These are phyloP conservation scores for Hydropotes inermis DNA, from an alignment of 2,113 vertebrate genomes.

Conservation along the genomic window DNA sequence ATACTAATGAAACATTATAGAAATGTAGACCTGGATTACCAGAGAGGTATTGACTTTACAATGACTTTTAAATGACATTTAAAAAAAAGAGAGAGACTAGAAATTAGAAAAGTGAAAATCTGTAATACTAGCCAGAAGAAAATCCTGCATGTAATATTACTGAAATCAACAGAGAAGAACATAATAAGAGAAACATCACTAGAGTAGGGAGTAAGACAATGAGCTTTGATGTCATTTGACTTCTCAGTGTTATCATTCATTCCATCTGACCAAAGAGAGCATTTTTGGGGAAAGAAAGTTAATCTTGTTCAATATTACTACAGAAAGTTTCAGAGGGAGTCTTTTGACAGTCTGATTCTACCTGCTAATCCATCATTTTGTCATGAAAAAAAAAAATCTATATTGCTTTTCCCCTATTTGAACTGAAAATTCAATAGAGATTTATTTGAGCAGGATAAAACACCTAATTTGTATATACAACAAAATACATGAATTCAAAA, in stretches of 20 bases:
- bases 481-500: neutral
- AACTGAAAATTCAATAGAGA: neutral
- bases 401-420: neutral
- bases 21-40: neutral
- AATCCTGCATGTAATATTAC: neutral
- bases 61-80: neutral
- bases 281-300: neutral
- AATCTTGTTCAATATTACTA: neutral
- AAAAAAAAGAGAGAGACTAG: neutral
- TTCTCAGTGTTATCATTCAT: neutral
- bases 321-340: neutral
- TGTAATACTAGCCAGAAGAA: neutral
- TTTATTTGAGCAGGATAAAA: neutral
- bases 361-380: neutral
- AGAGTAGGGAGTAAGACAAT: neutral
- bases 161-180: neutral
- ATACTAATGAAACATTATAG: neutral
- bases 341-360: neutral
- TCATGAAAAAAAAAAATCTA: neutral
- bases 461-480: neutral
- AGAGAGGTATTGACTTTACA: neutral
- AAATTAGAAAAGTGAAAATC: neutral
- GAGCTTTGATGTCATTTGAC: neutral
- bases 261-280: neutral
- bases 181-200: neutral